Base-by-base conservation (phyloP, 2,888 invertebrate species). In the Drosophila melanosoma region DNA sequence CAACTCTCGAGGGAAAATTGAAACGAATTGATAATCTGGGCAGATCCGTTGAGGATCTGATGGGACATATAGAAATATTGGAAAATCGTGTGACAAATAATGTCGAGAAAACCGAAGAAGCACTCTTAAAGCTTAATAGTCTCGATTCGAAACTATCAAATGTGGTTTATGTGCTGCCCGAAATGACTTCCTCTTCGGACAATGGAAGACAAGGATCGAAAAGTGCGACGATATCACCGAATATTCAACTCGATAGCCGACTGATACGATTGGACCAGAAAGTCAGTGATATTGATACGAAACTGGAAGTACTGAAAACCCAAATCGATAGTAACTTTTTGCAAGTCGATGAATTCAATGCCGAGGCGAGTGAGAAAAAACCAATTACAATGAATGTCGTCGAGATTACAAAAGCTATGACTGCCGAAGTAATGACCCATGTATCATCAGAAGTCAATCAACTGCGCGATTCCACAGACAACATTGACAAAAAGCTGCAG, bases 1-100 rank as follows among this genome's bases (percentile, higher is more conserved):
- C 97, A 84, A 97, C 97, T 33, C 93, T 97, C 84, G 97, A 98
- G 93, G 96, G 97, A 7, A 97, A 97, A 94, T 94, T 98, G 17
- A 97, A 97, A 92, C 94, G 97, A 82, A 97, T 98, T 91, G 97
- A 97, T 91, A 97, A 97, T 92, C 93, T 97, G 67, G 97, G 98
- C 92, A 96, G 97, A 93, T 97, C 97, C 0, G 97, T 97, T 2
- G 97, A 97, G 91, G 97, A 97, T 91, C 93, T 98, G 68, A 97
- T 97, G 97, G 94, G 97, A 81, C 94, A 97, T 89, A 96, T 98
- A 10, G 97, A 97, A 93, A 95, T 95, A 1, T 93, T 98, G 53
- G 97, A 97, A 92, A 96, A 96, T 12, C 94, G 97, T 65, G 96
- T 97, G 0, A 96, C 96, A 80, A 96, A 97, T 91, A 97, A 97